Conservation (phyloP, 1,140 invertebrate genomes). For the Hyposmocoma kahamanoa region DNA sequence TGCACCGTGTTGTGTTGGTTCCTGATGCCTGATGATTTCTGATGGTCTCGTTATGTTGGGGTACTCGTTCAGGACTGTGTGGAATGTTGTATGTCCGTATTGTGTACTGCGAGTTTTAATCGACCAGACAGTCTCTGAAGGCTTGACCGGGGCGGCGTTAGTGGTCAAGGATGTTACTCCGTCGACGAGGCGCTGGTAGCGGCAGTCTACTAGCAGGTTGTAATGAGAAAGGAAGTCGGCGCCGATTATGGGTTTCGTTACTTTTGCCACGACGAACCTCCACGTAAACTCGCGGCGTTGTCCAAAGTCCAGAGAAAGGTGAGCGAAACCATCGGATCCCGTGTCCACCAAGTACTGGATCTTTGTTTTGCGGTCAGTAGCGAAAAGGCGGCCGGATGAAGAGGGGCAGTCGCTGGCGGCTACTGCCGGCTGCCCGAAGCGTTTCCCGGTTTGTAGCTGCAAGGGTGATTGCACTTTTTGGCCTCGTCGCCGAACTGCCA, state of each 20-base stretch:
- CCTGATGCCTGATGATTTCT: slow-evolving; percentile 23
- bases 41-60: slow-evolving; percentile 12
- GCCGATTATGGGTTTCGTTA: slow-evolving; percentile 43
- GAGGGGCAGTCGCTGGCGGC: slow-evolving; percentile 6
- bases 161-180: slow-evolving; percentile 9
- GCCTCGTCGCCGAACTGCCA: background rate
- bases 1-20: slow-evolving; percentile 27
- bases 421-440: slow-evolving; percentile 1
- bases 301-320: slow-evolving; percentile 24
- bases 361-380: slow-evolving; percentile 2
- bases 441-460: slow-evolving; percentile 1
- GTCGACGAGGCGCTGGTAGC: slow-evolving; percentile 9
- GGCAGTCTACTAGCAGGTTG: slow-evolving; percentile 21
- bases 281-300: slow-evolving; percentile 32
- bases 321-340: slow-evolving; percentile 15
- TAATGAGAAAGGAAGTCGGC: slow-evolving; percentile 38
- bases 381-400: background rate
- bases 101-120: background rate
- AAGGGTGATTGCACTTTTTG: background rate
- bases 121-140: background rate
- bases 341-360: slow-evolving; percentile 14
- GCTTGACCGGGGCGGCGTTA: slow-evolving; percentile 7
- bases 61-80: background rate
- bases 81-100: background rate
- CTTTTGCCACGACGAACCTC: slow-evolving; percentile 46